Conservation (phyloP, 2,888 invertebrate species). For the Neoaliturus tenellus region DNA sequence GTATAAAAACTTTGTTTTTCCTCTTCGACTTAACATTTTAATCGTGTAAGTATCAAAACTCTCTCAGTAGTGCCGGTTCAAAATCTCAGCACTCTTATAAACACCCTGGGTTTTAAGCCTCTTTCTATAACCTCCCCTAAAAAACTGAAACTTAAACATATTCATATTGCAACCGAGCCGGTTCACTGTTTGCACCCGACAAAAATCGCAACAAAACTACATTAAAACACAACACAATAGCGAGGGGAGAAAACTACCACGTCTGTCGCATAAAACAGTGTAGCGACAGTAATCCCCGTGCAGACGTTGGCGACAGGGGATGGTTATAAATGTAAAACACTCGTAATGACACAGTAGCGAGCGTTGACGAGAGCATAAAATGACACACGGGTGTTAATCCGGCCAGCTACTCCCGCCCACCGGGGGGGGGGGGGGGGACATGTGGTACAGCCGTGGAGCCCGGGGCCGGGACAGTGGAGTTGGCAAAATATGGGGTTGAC, state of each 20-base stretch:
- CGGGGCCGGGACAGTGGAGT: not conserved
- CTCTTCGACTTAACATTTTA: no score
- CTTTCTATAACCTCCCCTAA: no score
- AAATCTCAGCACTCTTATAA: no score
- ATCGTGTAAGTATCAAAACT: no score
- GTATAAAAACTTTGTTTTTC: no score
- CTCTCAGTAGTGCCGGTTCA: no score
- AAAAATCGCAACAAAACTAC: not conserved
- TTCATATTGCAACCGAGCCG: no score
- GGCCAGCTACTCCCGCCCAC: not conserved
- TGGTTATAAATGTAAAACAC: slow-evolving; percentile 12
- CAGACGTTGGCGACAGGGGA: not conserved
- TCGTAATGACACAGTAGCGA: not conserved
- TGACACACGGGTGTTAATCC: not conserved
- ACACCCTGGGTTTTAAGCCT: no score
- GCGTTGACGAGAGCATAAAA: not conserved
- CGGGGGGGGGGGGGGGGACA: not conserved
- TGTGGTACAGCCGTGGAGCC: not conserved
- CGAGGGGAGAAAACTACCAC: not conserved
- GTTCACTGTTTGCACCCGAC: no score
- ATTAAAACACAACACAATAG: not conserved
- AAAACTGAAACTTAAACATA: no score
- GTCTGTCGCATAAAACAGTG: not conserved
- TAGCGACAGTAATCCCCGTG: not conserved
- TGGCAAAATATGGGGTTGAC: no score